These are phyloP conservation scores for Patella pellucida DNA, from an alignment of 2,888 invertebrate species.

Conservation along the genomic window DNA sequence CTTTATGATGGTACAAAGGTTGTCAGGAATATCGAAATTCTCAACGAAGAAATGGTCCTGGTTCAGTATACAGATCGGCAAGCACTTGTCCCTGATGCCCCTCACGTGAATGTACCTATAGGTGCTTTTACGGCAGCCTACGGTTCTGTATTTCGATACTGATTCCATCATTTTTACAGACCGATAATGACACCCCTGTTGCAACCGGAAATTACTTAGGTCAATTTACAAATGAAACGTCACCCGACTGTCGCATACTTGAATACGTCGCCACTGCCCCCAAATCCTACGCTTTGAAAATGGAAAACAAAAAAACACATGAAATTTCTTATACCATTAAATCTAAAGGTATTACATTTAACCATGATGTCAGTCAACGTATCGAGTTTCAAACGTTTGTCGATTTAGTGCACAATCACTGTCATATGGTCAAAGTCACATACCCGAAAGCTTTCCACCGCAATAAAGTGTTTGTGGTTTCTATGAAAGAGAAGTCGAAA, in stretches of 20 bases:
- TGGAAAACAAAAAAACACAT: constrained; percentile 16
- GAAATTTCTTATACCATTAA: constrained; percentile 20
- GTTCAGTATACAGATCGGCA: neutral
- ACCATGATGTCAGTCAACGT: neutral
- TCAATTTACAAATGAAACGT: constrained; percentile 38
- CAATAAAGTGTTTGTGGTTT: neutral
- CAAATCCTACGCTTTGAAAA: constrained; percentile 30
- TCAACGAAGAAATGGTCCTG: neutral
- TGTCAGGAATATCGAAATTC: neutral
- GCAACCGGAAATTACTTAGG: constrained; percentile 32
- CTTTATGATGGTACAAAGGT: neutral
- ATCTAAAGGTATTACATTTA: constrained; percentile 26
- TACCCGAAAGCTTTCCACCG: too few relatives aligned
- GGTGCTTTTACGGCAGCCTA: too few relatives aligned
- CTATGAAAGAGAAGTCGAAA: neutral
- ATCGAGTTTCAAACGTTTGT: too few relatives aligned
- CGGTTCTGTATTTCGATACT: constrained; percentile 67
- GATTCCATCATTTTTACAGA: constrained; percentile 62
- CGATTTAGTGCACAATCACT: too few relatives aligned
- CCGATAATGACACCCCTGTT: constrained; percentile 18
- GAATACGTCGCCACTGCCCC: constrained; percentile 26
- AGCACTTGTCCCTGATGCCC: neutral
- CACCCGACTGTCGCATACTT: constrained; percentile 47
- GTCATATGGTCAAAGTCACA: too few relatives aligned
- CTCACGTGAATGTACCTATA: constrained; percentile 34